Conservation (phyloP, 2,888 invertebrate genomes). For the Malachius bipustulatus region DNA sequence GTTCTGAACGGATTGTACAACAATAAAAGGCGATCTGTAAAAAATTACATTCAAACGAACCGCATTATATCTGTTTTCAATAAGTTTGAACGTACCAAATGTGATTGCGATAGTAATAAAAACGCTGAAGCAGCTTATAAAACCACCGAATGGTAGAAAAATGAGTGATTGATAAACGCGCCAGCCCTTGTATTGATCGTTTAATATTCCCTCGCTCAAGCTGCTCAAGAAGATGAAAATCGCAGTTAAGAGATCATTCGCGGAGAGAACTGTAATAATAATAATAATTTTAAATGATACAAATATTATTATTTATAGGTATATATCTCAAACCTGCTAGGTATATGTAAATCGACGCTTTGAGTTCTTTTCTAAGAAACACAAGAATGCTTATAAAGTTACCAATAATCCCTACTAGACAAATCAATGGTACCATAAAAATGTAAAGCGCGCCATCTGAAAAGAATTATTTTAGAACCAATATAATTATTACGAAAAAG, state of each 20-base stretch:
- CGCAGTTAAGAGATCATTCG: neutral
- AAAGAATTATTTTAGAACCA: too few relatives aligned
- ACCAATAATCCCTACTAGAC: neutral
- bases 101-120: neutral
- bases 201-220: neutral
- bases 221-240: neutral
- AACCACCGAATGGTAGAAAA: conserved; percentile 1
- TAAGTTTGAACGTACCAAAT: neutral
- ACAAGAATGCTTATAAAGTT: neutral
- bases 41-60: neutral
- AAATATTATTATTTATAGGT: too few relatives aligned
- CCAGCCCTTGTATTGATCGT: neutral
- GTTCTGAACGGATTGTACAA: neutral
- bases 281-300: too few relatives aligned
- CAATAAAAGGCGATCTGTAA: neutral
- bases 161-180: neutral
- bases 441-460: too few relatives aligned
- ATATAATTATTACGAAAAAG: too few relatives aligned
- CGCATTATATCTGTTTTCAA: too few relatives aligned
- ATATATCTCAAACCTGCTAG: neutral
- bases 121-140: neutral
- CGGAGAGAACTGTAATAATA: neutral
- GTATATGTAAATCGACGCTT: conserved; percentile 1
- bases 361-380: neutral
- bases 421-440: neutral